Evolutionary conservation across 2,888 invertebrate genomes (phyloP).

Genomic region (Drosophila paracracens): DNA sequence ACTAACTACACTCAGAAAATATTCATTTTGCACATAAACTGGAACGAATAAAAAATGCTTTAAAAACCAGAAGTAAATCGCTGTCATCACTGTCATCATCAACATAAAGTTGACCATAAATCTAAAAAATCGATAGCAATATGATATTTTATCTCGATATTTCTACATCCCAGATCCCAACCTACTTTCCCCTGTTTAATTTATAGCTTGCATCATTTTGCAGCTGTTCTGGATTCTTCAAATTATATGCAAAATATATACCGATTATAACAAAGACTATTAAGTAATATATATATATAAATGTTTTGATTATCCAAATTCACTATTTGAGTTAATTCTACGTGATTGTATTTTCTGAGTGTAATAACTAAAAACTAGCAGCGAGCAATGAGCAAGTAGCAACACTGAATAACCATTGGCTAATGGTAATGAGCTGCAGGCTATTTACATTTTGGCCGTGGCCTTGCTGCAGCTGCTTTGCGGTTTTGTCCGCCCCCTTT

Average conservation of each 20-base stretch:
- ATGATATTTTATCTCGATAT: background rate
- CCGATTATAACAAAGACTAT: background rate
- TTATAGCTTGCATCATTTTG: background rate
- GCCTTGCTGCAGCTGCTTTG: constrained; percentile 58
- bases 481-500: constrained; percentile 30
- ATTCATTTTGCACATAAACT: background rate
- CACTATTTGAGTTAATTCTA: background rate
- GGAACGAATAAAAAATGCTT: background rate
- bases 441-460: constrained; percentile 71
- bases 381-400: constrained; percentile 9
- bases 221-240: background rate
- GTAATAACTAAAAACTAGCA: constrained; percentile 5
- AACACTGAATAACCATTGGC: constrained; percentile 45
- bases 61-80: background rate
- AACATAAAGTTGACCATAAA: background rate
- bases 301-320: background rate
- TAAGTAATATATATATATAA: background rate
- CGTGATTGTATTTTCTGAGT: background rate
- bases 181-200: background rate
- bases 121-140: background rate
- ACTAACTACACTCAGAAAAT: background rate
- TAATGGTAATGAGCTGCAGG: constrained; percentile 79
- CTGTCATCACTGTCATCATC: background rate
- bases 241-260: background rate
- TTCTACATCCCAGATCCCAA: no score